Evolutionary conservation across 2,888 invertebrate genomes (phyloP).

Genomic region (Chrysopilus asiliformis): DNA sequence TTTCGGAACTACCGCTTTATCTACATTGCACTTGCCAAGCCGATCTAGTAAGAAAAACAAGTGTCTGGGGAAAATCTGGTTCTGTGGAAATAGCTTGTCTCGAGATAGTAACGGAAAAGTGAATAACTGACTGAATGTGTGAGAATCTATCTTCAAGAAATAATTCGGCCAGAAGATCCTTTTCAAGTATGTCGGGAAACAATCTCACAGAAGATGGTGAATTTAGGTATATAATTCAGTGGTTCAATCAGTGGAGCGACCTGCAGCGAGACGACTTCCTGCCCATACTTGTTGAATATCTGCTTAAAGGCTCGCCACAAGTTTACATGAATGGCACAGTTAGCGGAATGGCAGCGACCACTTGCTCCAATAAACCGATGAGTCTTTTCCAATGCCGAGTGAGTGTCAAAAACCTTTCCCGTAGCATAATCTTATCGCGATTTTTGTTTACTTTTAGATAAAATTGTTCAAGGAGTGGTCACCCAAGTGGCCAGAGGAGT

Average conservation of each 20-base stretch:
- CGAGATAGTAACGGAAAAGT: too few species aligned
- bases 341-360: conserved; percentile 49
- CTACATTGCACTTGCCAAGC: too few species aligned
- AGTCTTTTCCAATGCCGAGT: conserved; percentile 73
- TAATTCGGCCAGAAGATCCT: too few species aligned
- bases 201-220: conserved; percentile 56
- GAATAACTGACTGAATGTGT: too few species aligned
- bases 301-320: conserved; percentile 41
- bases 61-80: too few species aligned
- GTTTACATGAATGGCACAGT: conserved; percentile 62
- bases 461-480: conserved; percentile 79
- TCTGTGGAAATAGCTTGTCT: too few species aligned
- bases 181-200: conserved; percentile 41
- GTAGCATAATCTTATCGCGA: conserved; percentile 4
- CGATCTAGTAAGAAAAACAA: too few species aligned
- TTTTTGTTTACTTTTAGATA: conserved; percentile 38
- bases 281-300: conserved; percentile 52
- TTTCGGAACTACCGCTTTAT: too few species aligned
- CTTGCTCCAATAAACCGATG: conserved; percentile 61
- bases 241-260: conserved; percentile 85
- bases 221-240: conserved; percentile 66
- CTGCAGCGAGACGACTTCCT: conserved; percentile 74
- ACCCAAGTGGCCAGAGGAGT: conserved; percentile 60
- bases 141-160: too few species aligned
- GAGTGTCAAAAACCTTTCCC: conserved; percentile 23